These are phyloP conservation scores for Callipepla squamata DNA, from an alignment of 2,113 vertebrate genomes.

Conservation along the genomic window DNA sequence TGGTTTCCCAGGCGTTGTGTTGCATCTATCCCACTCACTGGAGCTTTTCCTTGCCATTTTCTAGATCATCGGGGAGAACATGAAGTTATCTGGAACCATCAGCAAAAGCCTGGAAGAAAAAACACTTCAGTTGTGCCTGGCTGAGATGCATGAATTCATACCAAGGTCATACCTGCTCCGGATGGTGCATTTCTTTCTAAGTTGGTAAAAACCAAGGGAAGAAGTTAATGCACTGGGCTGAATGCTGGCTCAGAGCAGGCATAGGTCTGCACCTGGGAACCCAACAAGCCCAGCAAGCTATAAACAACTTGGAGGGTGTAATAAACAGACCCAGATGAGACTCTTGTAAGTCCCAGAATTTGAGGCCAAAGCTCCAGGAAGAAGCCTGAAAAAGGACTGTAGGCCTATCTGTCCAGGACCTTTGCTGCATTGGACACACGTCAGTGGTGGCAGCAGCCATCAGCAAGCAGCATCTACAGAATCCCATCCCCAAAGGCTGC, in stretches of 20 bases:
- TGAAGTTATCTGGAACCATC: conserved; percentile 63
- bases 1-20: not conserved
- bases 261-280: not conserved
- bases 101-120: conserved; percentile 69
- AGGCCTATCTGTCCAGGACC: not conserved
- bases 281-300: not conserved
- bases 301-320: not conserved
- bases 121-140: conserved; percentile 63
- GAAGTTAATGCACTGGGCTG: not conserved
- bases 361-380: not conserved
- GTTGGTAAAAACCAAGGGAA: not conserved
- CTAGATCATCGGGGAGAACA: conserved; percentile 73
- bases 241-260: not conserved
- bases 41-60: not conserved
- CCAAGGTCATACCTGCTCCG: conserved; percentile 55
- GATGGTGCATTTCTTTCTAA: not conserved
- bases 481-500: not conserved
- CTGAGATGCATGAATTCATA: conserved; percentile 72
- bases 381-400: not conserved
- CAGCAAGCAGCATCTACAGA: not conserved
- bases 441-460: not conserved
- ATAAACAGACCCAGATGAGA: not conserved
- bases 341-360: not conserved
- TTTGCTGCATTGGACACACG: not conserved
- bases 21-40: not conserved